Conservation (phyloP, 1,140 invertebrate genomes). For the Manduca sexta region DNA sequence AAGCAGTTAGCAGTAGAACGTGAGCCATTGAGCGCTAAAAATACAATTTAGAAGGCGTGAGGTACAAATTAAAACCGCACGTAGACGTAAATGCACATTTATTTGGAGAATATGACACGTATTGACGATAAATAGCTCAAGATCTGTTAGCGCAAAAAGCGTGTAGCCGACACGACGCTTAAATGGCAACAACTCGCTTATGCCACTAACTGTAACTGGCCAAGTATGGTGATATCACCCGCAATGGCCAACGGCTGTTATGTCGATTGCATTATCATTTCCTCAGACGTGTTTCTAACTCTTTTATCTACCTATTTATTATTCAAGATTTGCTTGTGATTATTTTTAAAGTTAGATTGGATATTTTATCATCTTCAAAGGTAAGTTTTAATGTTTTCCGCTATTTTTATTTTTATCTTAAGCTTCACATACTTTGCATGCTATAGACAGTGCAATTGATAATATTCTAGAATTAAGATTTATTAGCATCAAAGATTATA, state of each 20-base stretch:
- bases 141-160: conserved; percentile 38
- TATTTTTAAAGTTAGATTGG: too few species aligned
- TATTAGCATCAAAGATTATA: too few species aligned
- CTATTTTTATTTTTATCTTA: too few species aligned
- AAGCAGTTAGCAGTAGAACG: too few species aligned
- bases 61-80: conserved; percentile 43
- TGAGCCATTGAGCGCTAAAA: not conserved
- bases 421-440: too few species aligned
- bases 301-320: too few species aligned
- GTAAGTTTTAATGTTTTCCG: too few species aligned
- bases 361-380: too few species aligned
- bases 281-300: conserved; percentile 3
- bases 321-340: too few species aligned
- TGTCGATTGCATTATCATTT: conserved; percentile 11
- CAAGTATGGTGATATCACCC: conserved; percentile 23
- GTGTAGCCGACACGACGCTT: conserved; percentile 27
- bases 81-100: conserved; percentile 45
- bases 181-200: conserved; percentile 40
- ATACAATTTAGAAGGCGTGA: not conserved
- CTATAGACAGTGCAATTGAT: too few species aligned
- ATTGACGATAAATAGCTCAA: conserved; percentile 31
- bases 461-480: too few species aligned
- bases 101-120: conserved; percentile 41
- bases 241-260: conserved; percentile 24
- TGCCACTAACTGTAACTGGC: conserved; percentile 31